Conservation (phyloP, 2,888 invertebrate species). For the Hyppa rectilinea region DNA sequence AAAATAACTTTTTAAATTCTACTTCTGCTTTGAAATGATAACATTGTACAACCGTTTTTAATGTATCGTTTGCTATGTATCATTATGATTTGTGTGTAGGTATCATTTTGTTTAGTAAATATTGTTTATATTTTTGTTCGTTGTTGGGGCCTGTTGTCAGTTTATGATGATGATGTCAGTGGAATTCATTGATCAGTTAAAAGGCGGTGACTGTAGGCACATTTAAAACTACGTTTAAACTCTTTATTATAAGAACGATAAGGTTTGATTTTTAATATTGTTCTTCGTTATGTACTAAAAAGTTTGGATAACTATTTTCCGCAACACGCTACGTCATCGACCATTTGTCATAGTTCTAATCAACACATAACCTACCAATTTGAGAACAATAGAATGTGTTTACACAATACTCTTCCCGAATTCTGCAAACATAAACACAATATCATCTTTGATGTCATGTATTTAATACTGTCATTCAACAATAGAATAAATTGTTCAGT, state of each 20-base stretch:
- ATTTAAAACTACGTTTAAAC: too few species aligned
- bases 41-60: not conserved
- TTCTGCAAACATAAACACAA: slow-evolving; percentile 1
- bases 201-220: too few species aligned
- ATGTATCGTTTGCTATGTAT: not conserved
- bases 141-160: not conserved
- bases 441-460: slow-evolving; percentile 13
- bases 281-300: too few species aligned
- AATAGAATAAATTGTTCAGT: slow-evolving; percentile 36
- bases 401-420: not conserved
- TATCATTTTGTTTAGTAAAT: slow-evolving; percentile 25
- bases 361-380: not conserved
- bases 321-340: too few species aligned
- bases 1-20: not conserved
- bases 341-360: not conserved
- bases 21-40: not conserved
- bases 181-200: too few species aligned
- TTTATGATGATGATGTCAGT: too few species aligned
- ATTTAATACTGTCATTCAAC: slow-evolving; percentile 4
- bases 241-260: too few species aligned
- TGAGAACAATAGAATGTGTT: not conserved
- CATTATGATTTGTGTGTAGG: too few species aligned
- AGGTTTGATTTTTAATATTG: too few species aligned
- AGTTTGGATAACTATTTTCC: too few species aligned
- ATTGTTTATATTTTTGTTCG: not conserved